Base-by-base conservation (phyloP, 2,113 vertebrate species). In the Labeo rohita region DNA sequence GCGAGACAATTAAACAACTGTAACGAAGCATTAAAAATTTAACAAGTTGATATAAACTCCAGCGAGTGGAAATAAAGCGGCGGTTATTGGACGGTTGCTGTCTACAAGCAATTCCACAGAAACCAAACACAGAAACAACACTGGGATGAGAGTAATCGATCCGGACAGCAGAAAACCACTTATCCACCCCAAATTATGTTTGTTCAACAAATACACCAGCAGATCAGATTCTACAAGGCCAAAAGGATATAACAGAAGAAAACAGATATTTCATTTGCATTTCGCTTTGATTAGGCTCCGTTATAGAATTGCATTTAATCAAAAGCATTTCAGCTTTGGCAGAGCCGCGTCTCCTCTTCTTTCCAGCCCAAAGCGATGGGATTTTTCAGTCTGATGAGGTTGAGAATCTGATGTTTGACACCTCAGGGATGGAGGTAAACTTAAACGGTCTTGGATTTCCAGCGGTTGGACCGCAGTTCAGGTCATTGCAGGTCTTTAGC, bases 21-120 rank as follows among this genome's bases (percentile, higher is more conserved):
- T 65, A 94, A 94, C 92, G 92, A 92, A 90, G 91, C 92, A 90
- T 93, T 95, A 23, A 93, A 94, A 94, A 93, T 94, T 95, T 95
- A 94, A 95, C 89, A 88, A 93, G 91, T 91, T 89, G 91, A 94
- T 94, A 94, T 95, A 95, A 95, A 95, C 93, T 92, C 94, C 93
- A 95, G 84, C 45, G 90, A 91, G 92, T n/a, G 91, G 94, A 94
- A 89, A 87, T 54, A 70, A 59, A 70, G 39, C 50, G 10, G 18
- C 15, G 23, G n/a, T 59, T 12, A 56, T 65, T 1, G 12, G 43
- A 5, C 8, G 50, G 66, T 36, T n/a, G 50, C 61, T 50, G 34
- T 28, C 59, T 36, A 52, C 28, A 72, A 28, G n/a, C 81, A 21
- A 28, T 18, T 16, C 11, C 49, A 70, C 34, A 6, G 15, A 68